These are phyloP conservation scores for Ptiloglossa arizonensis DNA, from an alignment of 1,140 invertebrate species.

Conservation along the genomic window DNA sequence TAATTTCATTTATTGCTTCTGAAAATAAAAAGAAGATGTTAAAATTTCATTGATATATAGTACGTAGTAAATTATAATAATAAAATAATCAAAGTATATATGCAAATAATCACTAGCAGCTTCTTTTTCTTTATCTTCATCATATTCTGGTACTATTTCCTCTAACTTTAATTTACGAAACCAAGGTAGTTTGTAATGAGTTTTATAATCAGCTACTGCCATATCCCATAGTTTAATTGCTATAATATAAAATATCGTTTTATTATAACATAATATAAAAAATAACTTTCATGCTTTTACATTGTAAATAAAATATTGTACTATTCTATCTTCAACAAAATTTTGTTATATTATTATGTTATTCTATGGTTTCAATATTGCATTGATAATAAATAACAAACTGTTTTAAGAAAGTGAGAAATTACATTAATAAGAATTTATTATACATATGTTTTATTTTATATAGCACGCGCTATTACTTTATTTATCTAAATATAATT, in stretches of 20 bases:
- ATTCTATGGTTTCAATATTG: neutral
- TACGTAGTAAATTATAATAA: conserved; percentile 25
- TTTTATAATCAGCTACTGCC: conserved; percentile 26
- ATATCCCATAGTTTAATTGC: conserved; percentile 45
- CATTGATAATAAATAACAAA: conserved; percentile 5
- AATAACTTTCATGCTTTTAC: neutral
- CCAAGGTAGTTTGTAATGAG: conserved; percentile 63
- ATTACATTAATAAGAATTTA: too few relatives aligned
- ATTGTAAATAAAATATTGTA: neutral
- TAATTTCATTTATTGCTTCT: conserved; percentile 83
- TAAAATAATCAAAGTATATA: conserved; percentile 29
- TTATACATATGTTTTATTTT: too few relatives aligned
- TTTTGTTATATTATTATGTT: neutral
- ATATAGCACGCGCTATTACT: neutral
- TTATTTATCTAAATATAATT: neutral
- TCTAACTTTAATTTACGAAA: conserved; percentile 56
- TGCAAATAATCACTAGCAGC: conserved; percentile 51
- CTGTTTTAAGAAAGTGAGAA: neutral
- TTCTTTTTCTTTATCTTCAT: conserved; percentile 68
- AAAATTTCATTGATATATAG: neutral
- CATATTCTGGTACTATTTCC: conserved; percentile 61
- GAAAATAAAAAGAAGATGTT: conserved; percentile 38
- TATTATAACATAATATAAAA: too few relatives aligned
- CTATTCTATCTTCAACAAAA: neutral
- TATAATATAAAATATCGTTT: conserved; percentile 12